These are phyloP conservation scores for Rutilus rutilus DNA, from an alignment of 2,113 vertebrate genomes.

Conservation along the genomic window DNA sequence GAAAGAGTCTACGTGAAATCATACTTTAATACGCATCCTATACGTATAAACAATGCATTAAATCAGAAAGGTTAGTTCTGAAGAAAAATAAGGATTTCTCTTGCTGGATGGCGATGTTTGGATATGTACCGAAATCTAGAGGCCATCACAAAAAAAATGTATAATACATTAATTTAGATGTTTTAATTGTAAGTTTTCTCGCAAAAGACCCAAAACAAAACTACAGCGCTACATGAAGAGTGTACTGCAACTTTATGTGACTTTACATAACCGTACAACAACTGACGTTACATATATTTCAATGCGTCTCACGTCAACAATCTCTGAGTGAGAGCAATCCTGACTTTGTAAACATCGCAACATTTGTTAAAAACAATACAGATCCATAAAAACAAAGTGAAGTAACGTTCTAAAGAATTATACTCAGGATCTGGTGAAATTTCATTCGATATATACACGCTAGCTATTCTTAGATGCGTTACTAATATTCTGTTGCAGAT, in stretches of 20 bases:
- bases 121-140: neutral
- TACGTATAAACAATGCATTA: neutral
- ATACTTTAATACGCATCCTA: neutral
- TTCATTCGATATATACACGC: constrained; percentile 73
- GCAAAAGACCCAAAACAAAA: neutral
- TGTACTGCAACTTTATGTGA: constrained; percentile 66
- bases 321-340: constrained; percentile 56
- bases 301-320: constrained; percentile 41
- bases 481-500: constrained; percentile 64
- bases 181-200: neutral
- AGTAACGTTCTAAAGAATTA: constrained; percentile 60
- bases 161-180: neutral
- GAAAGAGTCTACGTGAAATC: constrained; percentile 17
- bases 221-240: constrained; percentile 15
- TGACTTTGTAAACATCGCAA: constrained; percentile 63
- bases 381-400: constrained; percentile 62
- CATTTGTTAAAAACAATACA: constrained; percentile 65
- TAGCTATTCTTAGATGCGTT: constrained; percentile 65
- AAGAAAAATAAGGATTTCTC: constrained; percentile 6
- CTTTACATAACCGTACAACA: constrained; percentile 48
- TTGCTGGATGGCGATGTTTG: neutral
- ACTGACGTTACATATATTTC: constrained; percentile 44
- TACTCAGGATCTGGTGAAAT: constrained; percentile 62
- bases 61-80: constrained; percentile 60
- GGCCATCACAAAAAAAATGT: neutral